A percentile compares a stretch with the other conserved stretches of the same genome.
Evolutionary conservation across 1,140 invertebrate species (phyloP).

Genomic region (Drosophila jambulina): DNA sequence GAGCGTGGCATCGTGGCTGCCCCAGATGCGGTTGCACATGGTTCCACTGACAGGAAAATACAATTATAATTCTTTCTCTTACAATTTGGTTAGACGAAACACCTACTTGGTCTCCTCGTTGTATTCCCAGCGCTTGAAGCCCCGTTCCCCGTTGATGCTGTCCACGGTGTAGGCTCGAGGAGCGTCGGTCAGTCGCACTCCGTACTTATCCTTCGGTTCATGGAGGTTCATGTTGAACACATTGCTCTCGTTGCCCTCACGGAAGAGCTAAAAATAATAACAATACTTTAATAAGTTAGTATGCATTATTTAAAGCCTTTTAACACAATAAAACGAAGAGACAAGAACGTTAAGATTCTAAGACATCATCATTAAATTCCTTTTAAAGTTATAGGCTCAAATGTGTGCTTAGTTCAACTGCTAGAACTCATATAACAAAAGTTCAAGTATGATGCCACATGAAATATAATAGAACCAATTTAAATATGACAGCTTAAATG

Average conservation of each 20-base stretch:
- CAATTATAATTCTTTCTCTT: no score
- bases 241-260: slow-evolving; percentile 86
- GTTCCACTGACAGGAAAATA: slow-evolving; percentile 78
- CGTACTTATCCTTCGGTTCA: slow-evolving; percentile 48
- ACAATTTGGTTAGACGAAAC: rapidly evolving
- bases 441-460: background rate
- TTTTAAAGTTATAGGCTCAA: background rate
- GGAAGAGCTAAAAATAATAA: slow-evolving; percentile 86
- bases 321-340: background rate
- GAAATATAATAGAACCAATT: background rate
- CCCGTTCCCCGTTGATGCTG: slow-evolving; percentile 87
- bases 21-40: slow-evolving; percentile 87
- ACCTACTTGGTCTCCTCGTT: slow-evolving; percentile 74
- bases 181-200: slow-evolving; percentile 32
- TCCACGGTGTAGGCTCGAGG: slow-evolving; percentile 85
- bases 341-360: background rate
- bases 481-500: background rate
- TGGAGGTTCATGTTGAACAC: slow-evolving; percentile 86
- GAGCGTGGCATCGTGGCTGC: slow-evolving; percentile 88
- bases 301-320: no score
- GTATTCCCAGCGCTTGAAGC: slow-evolving; percentile 88
- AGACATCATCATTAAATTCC: background rate
- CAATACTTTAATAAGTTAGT: background rate
- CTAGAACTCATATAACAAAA: background rate
- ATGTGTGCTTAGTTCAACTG: background rate